Evolutionary conservation across 1,140 invertebrate genomes (phyloP).

Genomic region (Nautilus pompilius): DNA sequence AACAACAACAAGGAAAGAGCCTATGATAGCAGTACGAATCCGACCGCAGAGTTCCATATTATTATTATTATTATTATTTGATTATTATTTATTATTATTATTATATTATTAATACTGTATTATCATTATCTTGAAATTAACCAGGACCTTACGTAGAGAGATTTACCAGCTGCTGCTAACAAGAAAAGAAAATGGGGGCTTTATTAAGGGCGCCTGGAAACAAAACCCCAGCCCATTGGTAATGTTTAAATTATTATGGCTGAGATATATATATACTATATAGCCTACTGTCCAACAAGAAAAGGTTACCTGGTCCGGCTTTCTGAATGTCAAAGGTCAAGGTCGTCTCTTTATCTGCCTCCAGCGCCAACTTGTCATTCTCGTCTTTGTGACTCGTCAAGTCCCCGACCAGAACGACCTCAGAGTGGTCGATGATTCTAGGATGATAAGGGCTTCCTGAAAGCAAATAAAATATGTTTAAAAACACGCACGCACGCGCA

Average conservation of each 20-base stretch:
- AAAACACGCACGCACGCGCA: no score
- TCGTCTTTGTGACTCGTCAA: constrained; percentile 74
- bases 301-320: constrained; percentile 63
- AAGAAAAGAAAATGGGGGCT: no score
- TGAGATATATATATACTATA: neutral
- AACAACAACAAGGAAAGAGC: no score
- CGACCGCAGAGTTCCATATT: no score
- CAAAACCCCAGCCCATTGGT: neutral
- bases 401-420: constrained; percentile 57
- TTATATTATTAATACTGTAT: no score
- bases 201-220: neutral
- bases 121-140: neutral
- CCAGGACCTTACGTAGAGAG: neutral
- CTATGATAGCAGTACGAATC: no score
- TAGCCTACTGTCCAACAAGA: neutral
- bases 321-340: constrained; percentile 63
- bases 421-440: constrained; percentile 66
- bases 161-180: neutral
- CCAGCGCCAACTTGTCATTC: constrained; percentile 68
- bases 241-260: neutral
- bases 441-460: constrained; percentile 70
- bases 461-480: no score
- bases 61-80: no score
- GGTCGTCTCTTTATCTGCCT: constrained; percentile 57
- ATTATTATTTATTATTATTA: no score